phyloP scores from a whole-genome alignment of 1,140 invertebrate genomes.

The Apis florea region DNA sequence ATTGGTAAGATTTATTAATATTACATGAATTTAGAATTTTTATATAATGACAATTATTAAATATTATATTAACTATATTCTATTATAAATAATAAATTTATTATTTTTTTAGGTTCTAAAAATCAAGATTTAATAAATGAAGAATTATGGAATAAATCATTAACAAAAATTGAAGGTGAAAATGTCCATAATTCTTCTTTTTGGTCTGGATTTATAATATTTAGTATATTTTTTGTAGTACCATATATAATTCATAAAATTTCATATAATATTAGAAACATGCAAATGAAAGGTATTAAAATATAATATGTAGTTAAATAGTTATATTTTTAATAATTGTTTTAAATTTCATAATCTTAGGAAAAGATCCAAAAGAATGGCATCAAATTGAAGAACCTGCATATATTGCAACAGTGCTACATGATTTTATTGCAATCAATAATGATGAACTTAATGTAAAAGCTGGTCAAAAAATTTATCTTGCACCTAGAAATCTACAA shows the following conservation, averaged over 20 bases:
- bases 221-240: conserved; percentile 92
- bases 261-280: conserved; percentile 79
- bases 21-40: not conserved
- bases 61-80: not conserved
- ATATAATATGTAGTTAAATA: not conserved
- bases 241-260: conserved; percentile 96
- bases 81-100: not conserved
- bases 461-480: conserved; percentile 87
- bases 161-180: conserved; percentile 69
- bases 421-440: conserved; percentile 87
- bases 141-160: conserved; percentile 72
- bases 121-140: conserved; percentile 80
- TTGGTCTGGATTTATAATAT: conserved; percentile 90
- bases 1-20: conserved; percentile 81
- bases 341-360: conserved; percentile 16
- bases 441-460: conserved; percentile 89
- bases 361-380: conserved; percentile 73
- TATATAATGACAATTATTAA: not conserved
- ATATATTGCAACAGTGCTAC: conserved; percentile 87
- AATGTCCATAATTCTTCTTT: conserved; percentile 72
- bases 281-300: conserved; percentile 77
- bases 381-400: conserved; percentile 84
- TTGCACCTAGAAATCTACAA: conserved; percentile 92
- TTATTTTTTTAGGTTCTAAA: conserved; percentile 68
- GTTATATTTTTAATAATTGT: conserved; percentile 61